Percentiles rank a stretch among this genome's conserved stretches.
Conservation (phyloP, 1,140 invertebrate genomes). For the Aleiodes sp. region DNA sequence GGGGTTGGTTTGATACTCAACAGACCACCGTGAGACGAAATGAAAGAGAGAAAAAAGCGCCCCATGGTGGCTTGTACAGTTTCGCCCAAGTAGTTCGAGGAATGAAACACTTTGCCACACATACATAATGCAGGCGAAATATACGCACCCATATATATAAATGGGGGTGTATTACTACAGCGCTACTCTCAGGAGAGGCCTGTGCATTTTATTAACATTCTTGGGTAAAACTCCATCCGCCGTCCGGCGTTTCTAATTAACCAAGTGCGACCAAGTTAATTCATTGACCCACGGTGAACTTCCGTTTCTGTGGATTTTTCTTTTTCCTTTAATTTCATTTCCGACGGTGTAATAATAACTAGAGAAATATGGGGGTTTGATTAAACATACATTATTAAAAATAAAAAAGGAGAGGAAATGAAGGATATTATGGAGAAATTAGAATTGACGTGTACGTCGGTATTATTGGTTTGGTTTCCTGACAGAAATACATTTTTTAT, state of each 20-base stretch:
- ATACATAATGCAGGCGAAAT: background rate
- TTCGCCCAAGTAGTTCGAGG: background rate
- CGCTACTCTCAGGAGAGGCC: too few relatives aligned
- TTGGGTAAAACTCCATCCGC: slow-evolving; percentile 34
- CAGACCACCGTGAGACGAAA: slow-evolving; percentile 19
- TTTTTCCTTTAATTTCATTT: background rate
- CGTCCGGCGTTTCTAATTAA: slow-evolving; percentile 29
- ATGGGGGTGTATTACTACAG: background rate
- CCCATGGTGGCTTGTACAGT: background rate
- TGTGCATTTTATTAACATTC: slow-evolving; percentile 41
- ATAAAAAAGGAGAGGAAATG: too few relatives aligned
- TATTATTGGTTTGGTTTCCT: too few relatives aligned
- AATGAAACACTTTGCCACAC: background rate
- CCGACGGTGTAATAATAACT: background rate
- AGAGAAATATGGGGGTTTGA: background rate
- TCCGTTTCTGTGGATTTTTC: background rate
- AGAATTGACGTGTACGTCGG: too few relatives aligned
- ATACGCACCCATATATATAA: background rate
- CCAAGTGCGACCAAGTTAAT: slow-evolving; percentile 21
- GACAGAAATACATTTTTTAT: too few relatives aligned
- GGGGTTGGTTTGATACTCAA: slow-evolving; percentile 21
- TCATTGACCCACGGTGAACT: slow-evolving; percentile 21
- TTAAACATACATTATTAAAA: background rate
- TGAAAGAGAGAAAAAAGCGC: too few relatives aligned
- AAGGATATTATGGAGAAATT: too few relatives aligned